Evolutionary conservation across 2,113 vertebrate genomes (phyloP).

Genomic region (Tapirus terrestris): DNA sequence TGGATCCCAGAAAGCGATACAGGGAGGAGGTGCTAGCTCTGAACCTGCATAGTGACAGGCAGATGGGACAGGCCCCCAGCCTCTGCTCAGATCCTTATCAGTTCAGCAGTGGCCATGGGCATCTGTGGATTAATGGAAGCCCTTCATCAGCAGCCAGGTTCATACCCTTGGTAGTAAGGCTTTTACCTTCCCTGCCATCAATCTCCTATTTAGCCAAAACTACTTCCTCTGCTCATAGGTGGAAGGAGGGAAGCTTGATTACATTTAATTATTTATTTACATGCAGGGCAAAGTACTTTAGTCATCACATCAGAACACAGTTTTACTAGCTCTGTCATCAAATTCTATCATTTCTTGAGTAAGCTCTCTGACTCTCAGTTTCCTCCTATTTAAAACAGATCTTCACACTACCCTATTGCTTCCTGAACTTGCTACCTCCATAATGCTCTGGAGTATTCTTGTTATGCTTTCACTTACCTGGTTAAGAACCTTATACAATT

Average conservation of each 20-base stretch:
- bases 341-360: neutral
- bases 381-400: neutral
- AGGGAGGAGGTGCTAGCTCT: neutral
- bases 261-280: neutral
- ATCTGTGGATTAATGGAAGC: conserved; percentile 1
- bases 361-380: neutral
- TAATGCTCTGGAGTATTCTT: neutral
- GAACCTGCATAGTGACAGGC: neutral
- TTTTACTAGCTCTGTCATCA: neutral
- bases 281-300: neutral
- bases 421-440: neutral
- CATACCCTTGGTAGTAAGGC: neutral
- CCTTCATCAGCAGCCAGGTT: neutral
- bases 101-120: neutral
- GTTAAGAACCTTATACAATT: neutral
- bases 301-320: neutral
- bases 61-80: neutral
- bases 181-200: neutral
- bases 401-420: neutral
- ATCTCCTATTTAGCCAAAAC: neutral
- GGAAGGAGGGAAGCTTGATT: neutral
- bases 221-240: neutral
- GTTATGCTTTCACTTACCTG: neutral
- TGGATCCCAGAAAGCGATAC: neutral
- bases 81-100: neutral